These are phyloP conservation scores for Strix occidentalis DNA, from an alignment of 2,797 vertebrate genomes.

Conservation along the genomic window DNA sequence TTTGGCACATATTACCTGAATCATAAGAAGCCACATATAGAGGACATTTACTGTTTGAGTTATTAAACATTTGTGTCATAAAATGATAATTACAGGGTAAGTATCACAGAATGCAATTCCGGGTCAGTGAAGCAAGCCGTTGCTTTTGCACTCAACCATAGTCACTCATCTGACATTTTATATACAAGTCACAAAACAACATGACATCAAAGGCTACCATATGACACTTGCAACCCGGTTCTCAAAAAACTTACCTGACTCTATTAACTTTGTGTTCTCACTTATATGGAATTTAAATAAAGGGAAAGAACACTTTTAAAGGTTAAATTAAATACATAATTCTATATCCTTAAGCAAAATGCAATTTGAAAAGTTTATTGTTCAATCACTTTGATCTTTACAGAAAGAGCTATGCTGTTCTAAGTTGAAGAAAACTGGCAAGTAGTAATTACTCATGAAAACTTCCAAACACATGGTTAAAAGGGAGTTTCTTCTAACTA, in stretches of 20 bases:
- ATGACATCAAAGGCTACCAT: background rate
- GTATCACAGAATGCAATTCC: background rate
- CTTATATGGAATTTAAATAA: background rate
- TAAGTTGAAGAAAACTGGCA: background rate
- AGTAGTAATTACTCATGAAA: background rate
- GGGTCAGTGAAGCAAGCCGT: background rate
- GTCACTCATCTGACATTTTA: background rate
- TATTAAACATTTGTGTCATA: background rate
- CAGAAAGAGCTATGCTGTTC: background rate
- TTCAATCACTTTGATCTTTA: background rate
- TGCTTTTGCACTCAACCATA: background rate
- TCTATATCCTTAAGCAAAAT: background rate
- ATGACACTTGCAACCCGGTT: background rate
- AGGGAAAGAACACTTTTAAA: background rate
- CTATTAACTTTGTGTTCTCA: background rate
- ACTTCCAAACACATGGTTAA: background rate
- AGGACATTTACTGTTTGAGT: background rate
- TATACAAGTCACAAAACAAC: background rate
- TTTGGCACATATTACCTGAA: background rate
- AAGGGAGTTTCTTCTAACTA: background rate
- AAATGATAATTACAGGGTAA: background rate
- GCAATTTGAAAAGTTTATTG: background rate
- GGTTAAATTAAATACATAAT: background rate
- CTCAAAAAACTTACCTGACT: background rate
- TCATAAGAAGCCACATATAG: background rate